A percentile compares a stretch with the other conserved stretches of the same genome.
Conservation (phyloP, 1,140 invertebrate species). For the Pemphigus obesinymphae region DNA sequence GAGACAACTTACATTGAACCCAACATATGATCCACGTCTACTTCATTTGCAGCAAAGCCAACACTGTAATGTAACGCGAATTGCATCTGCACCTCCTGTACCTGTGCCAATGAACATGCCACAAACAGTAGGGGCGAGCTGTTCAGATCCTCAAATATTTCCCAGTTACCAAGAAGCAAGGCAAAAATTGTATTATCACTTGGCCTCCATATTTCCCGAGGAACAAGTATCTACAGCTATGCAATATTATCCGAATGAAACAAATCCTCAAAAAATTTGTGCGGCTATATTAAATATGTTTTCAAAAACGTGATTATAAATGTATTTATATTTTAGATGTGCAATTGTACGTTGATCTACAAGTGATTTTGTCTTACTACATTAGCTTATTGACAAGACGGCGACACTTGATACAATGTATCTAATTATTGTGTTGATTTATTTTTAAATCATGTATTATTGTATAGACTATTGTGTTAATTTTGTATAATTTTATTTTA, state of each 20-base stretch:
- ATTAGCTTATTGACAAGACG: slow-evolving; percentile 37
- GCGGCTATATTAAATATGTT: slow-evolving; percentile 75
- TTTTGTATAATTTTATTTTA: slow-evolving; percentile 13
- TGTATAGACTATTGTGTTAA: slow-evolving; percentile 20
- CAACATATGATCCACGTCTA: slow-evolving; percentile 67
- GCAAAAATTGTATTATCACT: slow-evolving; percentile 72
- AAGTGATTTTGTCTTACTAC: slow-evolving; percentile 32
- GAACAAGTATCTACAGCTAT: slow-evolving; percentile 79
- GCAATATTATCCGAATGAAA: slow-evolving; percentile 79
- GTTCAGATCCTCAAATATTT: slow-evolving; percentile 48
- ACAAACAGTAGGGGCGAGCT: slow-evolving; percentile 8
- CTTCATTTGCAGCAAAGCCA: slow-evolving; percentile 51
- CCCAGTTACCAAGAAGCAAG: slow-evolving; percentile 57
- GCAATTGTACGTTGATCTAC: no score
- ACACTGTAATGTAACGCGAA: slow-evolving; percentile 60
- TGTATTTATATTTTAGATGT: background rate
- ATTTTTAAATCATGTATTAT: slow-evolving; percentile 37
- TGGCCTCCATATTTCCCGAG: slow-evolving; percentile 81
- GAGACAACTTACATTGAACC: slow-evolving; percentile 76
- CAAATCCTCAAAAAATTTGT: slow-evolving; percentile 81
- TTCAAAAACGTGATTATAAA: slow-evolving; percentile 49
- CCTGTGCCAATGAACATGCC: slow-evolving; percentile 54
- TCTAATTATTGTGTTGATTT: slow-evolving; percentile 33
- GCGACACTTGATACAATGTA: slow-evolving; percentile 33
- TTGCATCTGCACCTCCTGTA: slow-evolving; percentile 72